Evolutionary conservation across 2,888 invertebrate species (phyloP).

Genomic region (Parapristionchus giblindavisi): DNA sequence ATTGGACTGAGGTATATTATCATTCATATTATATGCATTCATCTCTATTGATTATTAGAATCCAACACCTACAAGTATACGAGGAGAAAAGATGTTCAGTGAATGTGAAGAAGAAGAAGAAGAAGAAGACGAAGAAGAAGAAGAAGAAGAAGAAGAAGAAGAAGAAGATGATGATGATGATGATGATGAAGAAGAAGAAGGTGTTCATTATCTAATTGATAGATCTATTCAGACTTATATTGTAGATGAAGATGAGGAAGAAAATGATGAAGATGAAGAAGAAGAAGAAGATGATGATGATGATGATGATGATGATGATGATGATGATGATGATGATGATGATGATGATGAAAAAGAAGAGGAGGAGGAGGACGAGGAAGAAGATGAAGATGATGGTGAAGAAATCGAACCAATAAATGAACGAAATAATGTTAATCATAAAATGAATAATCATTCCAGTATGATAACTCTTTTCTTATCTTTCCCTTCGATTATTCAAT

Average conservation of each 20-base stretch:
- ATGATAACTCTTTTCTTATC: too few relatives aligned
- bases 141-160: constrained; percentile 54
- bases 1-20: constrained; percentile 81
- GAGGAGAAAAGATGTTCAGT: constrained; percentile 11
- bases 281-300: constrained; percentile 17
- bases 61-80: constrained; percentile 17
- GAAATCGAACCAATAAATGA: constrained; percentile 50
- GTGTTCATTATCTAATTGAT: background rate
- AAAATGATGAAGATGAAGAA: constrained; percentile 51
- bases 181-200: constrained; percentile 44
- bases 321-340: constrained; percentile 48
- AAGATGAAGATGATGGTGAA: constrained; percentile 46
- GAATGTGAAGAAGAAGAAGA: constrained; percentile 39
- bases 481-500: too few relatives aligned
- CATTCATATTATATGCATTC: too few relatives aligned
- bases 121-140: constrained; percentile 45
- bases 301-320: constrained; percentile 40
- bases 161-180: constrained; percentile 55
- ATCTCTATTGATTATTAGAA: constrained; percentile 1
- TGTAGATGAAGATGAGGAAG: constrained; percentile 55
- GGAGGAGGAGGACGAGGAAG: constrained; percentile 43
- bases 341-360: constrained; percentile 51
- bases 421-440: constrained; percentile 53
- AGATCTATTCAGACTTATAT: constrained; percentile 1
- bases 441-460: constrained; percentile 26